Conservation (phyloP, 2,888 invertebrate species). For the Entomobrya multifasciata region DNA sequence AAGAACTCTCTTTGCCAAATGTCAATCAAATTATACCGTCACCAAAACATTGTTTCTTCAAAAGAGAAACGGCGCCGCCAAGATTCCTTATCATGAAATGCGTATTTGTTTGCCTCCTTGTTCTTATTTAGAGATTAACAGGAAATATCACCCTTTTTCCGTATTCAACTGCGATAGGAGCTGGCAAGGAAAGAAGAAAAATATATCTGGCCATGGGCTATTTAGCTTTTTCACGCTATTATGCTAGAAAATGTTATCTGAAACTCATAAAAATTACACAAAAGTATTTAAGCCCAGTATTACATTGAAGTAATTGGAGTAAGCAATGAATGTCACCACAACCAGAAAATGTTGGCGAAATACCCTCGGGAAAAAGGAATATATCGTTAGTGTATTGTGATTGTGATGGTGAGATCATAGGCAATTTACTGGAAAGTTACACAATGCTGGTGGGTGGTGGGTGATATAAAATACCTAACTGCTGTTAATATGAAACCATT, state of each 20-base stretch:
- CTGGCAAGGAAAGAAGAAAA: too few relatives aligned
- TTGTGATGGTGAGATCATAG: constrained; percentile 59
- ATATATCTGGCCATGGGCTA: constrained; percentile 5
- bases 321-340: constrained; percentile 67
- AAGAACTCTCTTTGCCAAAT: constrained; percentile 60
- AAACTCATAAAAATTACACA: constrained; percentile 52
- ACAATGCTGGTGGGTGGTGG: neutral
- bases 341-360: constrained; percentile 36
- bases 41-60: constrained; percentile 30
- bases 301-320: neutral
- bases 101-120: neutral
- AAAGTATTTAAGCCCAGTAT: constrained; percentile 44
- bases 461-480: constrained; percentile 64
- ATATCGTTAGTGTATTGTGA: constrained; percentile 38
- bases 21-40: constrained; percentile 62
- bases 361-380: constrained; percentile 47
- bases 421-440: constrained; percentile 57
- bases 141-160: constrained; percentile 50
- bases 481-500: constrained; percentile 76
- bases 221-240: constrained; percentile 7
- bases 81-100: constrained; percentile 28
- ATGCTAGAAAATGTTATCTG: constrained; percentile 54
- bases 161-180: neutral
- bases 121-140: constrained; percentile 43
- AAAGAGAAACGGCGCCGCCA: constrained; percentile 28